Percentiles rank a stretch among this genome's conserved stretches.
These are phyloP conservation scores for Galaxea fascicularis DNA, from an alignment of 92 coral and sea anemone genomes.

Conservation along the genomic window DNA sequence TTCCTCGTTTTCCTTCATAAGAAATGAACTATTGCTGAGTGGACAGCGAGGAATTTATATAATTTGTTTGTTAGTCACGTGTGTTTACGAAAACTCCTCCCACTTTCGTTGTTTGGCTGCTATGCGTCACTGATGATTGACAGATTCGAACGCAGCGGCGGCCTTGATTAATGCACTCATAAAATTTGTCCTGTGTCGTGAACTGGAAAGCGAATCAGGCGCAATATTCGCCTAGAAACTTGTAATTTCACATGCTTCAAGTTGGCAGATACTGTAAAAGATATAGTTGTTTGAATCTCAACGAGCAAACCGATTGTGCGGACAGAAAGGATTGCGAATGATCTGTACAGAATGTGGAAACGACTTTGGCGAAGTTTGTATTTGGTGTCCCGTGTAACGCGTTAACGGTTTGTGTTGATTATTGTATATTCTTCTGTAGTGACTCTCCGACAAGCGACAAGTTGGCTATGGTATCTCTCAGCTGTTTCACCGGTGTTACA, in stretches of 20 bases:
- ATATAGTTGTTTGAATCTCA: constrained; percentile 31
- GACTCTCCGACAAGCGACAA: constrained; percentile 36
- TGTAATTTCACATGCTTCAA: constrained; percentile 24
- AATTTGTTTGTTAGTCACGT: constrained; percentile 43
- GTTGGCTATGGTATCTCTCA: constrained; percentile 26
- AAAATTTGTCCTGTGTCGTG: constrained; percentile 12
- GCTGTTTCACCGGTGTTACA: constrained; percentile 4
- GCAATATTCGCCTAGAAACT: constrained; percentile 33
- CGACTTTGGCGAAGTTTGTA: not conserved
- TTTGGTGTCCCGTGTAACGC: constrained; percentile 23
- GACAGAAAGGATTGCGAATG: constrained; percentile 8
- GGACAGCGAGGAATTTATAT: constrained; percentile 1
- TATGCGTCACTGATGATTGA: constrained; percentile 52
- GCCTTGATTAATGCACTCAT: constrained; percentile 5
- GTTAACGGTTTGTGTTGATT: constrained; percentile 52
- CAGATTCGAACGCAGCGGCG: constrained; percentile 38
- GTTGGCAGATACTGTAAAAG: constrained; percentile 20
- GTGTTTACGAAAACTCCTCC: constrained; percentile 38
- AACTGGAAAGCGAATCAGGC: constrained; percentile 27
- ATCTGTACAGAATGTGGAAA: constrained; percentile 8
- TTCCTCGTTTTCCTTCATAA: constrained; percentile 33
- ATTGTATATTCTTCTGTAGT: constrained; percentile 19
- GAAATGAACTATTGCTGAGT: constrained; percentile 1
- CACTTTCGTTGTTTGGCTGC: constrained; percentile 28
- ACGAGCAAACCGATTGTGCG: not conserved